A percentile compares a stretch with the other conserved stretches of the same genome.
Evolutionary conservation across 1,140 invertebrate genomes (phyloP).

Genomic region (Dendroctonus valens): DNA sequence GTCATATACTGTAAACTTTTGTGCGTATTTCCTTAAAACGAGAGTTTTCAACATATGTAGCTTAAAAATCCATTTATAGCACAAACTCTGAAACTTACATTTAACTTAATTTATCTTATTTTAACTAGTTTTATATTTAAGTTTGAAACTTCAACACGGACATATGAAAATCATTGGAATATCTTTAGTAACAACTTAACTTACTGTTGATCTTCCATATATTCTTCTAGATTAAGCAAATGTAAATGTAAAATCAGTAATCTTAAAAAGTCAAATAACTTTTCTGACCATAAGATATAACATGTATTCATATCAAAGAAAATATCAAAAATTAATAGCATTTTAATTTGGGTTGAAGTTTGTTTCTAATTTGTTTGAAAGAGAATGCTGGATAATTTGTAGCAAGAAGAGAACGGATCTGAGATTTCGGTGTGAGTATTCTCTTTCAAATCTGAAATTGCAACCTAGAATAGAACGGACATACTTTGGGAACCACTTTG

Average conservation of each 20-base stretch:
- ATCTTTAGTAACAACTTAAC: too few species aligned
- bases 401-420: neutral
- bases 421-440: neutral
- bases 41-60: too few species aligned
- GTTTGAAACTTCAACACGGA: too few species aligned
- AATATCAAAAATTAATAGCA: neutral
- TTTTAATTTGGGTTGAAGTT: neutral
- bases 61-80: too few species aligned
- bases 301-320: slow-evolving; percentile 12
- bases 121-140: too few species aligned
- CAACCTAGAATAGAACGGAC: neutral
- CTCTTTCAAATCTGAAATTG: neutral
- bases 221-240: neutral
- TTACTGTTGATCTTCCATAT: too few species aligned
- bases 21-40: too few species aligned
- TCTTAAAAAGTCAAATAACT: slow-evolving; percentile 16
- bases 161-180: too few species aligned
- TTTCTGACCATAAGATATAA: neutral
- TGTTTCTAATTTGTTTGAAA: neutral
- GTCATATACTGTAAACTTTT: too few species aligned
- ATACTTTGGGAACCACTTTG: slow-evolving; percentile 20
- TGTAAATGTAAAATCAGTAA: slow-evolving; percentile 7
- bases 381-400: neutral
- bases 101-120: too few species aligned
- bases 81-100: too few species aligned